phyloP scores from a whole-genome alignment of 2,113 vertebrate species.

The Edolisoma coerulescens region DNA sequence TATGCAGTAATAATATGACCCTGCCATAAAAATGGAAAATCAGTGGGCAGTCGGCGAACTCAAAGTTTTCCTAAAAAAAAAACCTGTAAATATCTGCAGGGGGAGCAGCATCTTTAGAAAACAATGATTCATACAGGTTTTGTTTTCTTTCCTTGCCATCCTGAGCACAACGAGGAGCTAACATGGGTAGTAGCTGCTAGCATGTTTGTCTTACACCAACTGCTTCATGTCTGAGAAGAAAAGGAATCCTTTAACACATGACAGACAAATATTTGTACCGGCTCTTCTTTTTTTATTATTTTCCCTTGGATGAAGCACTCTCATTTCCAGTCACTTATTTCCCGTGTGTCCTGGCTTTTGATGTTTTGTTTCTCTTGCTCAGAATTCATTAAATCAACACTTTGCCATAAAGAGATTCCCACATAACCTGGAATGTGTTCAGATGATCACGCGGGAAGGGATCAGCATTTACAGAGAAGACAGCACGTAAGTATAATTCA shows the following conservation, averaged over 20 bases:
- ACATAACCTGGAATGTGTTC: not conserved
- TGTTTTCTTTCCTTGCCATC: not conserved
- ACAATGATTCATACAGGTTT: conserved; percentile 52
- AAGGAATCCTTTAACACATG: conserved; percentile 19
- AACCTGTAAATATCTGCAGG: conserved; percentile 51
- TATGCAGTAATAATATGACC: conserved; percentile 1
- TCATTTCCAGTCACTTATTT: not conserved
- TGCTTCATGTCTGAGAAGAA: conserved; percentile 23
- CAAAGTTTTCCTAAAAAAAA: conserved; percentile 28
- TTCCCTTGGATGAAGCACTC: not conserved
- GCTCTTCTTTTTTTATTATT: not conserved
- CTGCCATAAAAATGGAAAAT: conserved; percentile 30
- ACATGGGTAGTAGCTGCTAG: not conserved
- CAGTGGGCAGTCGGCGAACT: conserved; percentile 40
- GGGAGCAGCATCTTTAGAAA: conserved; percentile 50
- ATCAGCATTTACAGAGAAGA: not conserved
- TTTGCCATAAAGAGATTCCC: not conserved
- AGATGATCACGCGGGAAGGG: not conserved
- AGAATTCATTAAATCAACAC: not conserved
- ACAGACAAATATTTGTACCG: not conserved
- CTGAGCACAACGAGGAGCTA: not conserved
- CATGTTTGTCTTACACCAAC: not conserved
- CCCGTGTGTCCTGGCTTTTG: not conserved
- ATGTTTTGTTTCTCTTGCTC: not conserved
- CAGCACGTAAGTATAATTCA: not conserved